phyloP scores from a whole-genome alignment of 2,113 vertebrate species.

The Pan paniscus region DNA sequence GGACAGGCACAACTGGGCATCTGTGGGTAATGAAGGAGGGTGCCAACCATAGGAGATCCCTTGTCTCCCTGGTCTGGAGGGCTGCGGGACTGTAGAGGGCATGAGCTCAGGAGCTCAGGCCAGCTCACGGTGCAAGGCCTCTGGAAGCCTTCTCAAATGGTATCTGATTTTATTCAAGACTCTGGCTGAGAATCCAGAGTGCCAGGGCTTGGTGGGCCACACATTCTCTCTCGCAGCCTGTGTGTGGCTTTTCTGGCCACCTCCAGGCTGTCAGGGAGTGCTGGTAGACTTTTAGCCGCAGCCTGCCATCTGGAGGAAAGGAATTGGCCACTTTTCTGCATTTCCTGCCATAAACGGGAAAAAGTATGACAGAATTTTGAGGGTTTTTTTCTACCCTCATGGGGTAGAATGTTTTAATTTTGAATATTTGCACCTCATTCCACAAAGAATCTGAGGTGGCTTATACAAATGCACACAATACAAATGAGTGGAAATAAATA shows the following conservation, averaged over 20 bases:
- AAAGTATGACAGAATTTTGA: slow-evolving; percentile 19
- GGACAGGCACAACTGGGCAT: background rate
- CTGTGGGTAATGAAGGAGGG: background rate
- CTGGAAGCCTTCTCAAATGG: background rate
- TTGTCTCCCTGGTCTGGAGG: background rate
- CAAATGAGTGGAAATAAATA: slow-evolving; percentile 10
- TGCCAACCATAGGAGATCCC: background rate
- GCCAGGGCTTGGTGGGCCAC: background rate
- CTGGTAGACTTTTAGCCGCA: background rate
- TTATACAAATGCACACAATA: background rate
- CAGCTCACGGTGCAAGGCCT: background rate
- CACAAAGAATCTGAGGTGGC: background rate
- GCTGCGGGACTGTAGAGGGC: background rate
- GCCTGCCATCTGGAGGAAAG: background rate
- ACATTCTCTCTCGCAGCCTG: background rate
- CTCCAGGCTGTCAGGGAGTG: background rate
- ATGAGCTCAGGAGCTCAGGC: background rate
- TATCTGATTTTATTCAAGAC: background rate
- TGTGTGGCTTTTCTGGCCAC: background rate
- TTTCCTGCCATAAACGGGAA: background rate
- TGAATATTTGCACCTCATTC: background rate
- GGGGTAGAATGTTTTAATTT: background rate
- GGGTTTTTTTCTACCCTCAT: background rate
- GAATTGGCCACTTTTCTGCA: background rate
- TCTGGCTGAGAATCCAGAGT: background rate